Base-by-base conservation (phyloP, 1,140 invertebrate genomes). In the Charaxes varanes region DNA sequence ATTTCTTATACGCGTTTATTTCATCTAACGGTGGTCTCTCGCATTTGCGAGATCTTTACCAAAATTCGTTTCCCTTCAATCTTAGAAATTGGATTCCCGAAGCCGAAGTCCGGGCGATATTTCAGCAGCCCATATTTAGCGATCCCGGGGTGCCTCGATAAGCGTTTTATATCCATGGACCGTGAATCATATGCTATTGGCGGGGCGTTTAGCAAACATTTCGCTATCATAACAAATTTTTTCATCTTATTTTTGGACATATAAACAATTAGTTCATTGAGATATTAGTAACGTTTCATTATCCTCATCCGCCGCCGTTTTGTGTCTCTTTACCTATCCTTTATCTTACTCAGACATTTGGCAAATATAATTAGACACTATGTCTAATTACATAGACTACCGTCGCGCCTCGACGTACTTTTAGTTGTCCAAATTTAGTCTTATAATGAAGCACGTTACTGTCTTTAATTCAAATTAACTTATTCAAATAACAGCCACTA, bases 201-300 rank as follows among this genome's bases (percentile, higher is more conserved):
- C 17, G 11, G n/a, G 8, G 10, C 33, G 33, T 17, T 17, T 27
- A 21, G 17, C 14, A 17, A 44, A 36, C 16, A 33, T 30, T 45
- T 44, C 3, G 31, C 23, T 38, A 38, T 44, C 26, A 36, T 30
- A 45, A 45, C 28, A 38, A 32, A n/a, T 45, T 22, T 33, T 38
- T 45, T 38, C 2, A 37, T 37, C 27, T 30, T 44, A 44, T 48
- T 38, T 40, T 36, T 44, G 40, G 33, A 12, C 10, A 35, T 35
- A 5, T 35, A 37, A 38, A 32, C 24, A 37, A 28, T 34, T 18
- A 34, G 6, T n/a, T 3, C 11, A 34, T 23, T 24, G 27, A 30
- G 17, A 26, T 26, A n/a, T n/a, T n/a, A n/a, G n/a, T n/a, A n/a
- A n/a, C n/a, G n/a, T n/a, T n/a, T n/a, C n/a, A n/a, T n/a, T n/a